Percentiles rank a stretch among this genome's conserved stretches.
These are phyloP conservation scores for Gulo gulo DNA, from an alignment of 2,113 vertebrate genomes.

Conservation along the genomic window DNA sequence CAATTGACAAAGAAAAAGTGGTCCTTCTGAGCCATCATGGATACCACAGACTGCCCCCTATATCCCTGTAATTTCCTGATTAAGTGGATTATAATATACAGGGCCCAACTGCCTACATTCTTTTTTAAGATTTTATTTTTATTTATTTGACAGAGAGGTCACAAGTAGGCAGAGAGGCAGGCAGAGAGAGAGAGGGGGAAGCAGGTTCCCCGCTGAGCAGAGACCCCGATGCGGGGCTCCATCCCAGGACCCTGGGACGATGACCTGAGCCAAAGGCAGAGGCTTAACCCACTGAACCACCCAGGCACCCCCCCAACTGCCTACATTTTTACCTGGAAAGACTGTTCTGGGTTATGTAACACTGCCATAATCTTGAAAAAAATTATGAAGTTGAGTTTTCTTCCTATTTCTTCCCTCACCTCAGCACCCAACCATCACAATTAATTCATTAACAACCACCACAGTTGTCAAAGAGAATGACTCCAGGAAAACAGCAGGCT, in stretches of 20 bases:
- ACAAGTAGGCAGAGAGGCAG: too few species aligned
- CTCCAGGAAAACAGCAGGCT: not conserved
- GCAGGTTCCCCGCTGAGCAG: too few species aligned
- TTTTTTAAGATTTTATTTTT: not conserved
- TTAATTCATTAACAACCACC: not conserved
- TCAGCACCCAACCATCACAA: not conserved
- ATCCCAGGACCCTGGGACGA: too few species aligned
- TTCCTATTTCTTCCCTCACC: not conserved
- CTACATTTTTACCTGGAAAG: not conserved
- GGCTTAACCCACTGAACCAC: too few species aligned
- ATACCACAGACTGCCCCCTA: not conserved
- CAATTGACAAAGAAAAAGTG: not conserved
- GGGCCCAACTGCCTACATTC: not conserved
- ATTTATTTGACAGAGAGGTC: too few species aligned
- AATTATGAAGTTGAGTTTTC: not conserved
- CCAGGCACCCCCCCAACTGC: too few species aligned
- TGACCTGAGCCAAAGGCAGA: too few species aligned
- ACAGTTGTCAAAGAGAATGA: not conserved
- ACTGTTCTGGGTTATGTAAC: not conserved
- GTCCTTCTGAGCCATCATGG: not conserved
- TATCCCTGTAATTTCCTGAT: not conserved
- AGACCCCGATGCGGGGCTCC: too few species aligned
- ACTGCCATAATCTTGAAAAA: not conserved
- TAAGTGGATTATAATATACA: not conserved
- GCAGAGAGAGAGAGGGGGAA: too few species aligned